These are phyloP conservation scores for Ferdinandea cuprea DNA, from an alignment of 2,888 invertebrate species.

Conservation along the genomic window DNA sequence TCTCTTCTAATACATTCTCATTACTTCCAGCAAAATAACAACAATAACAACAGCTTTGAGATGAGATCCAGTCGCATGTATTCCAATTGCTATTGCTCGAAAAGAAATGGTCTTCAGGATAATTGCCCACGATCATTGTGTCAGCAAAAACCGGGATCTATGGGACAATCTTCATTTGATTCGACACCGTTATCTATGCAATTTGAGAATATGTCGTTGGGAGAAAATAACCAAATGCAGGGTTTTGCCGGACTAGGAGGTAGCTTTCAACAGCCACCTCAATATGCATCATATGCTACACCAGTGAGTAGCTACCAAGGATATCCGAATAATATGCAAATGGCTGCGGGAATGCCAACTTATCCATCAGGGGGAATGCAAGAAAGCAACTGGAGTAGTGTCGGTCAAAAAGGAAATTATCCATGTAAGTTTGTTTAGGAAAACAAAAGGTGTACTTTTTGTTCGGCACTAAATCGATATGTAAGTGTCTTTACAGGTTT, in stretches of 20 bases:
- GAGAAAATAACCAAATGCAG: not conserved
- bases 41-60: conserved; percentile 77
- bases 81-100: conserved; percentile 85
- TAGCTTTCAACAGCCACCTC: not conserved
- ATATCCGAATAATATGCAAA: conserved; percentile 19
- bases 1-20: not conserved
- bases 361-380: not conserved
- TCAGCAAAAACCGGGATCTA: conserved; percentile 83
- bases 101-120: conserved; percentile 85
- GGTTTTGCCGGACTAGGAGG: not conserved
- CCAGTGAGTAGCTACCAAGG: conserved; percentile 16
- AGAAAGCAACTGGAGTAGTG: not conserved
- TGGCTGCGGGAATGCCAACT: not conserved
- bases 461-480: no score
- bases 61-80: conserved; percentile 83
- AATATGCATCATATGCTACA: not conserved
- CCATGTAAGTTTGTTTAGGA: conserved; percentile 30
- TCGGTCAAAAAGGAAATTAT: conserved; percentile 13
- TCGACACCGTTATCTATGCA: conserved; percentile 80
- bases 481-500: no score
- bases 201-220: conserved; percentile 69
- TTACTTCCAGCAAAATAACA: conserved; percentile 78
- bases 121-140: conserved; percentile 85
- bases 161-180: conserved; percentile 83
- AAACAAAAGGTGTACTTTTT: no score